Evolutionary conservation across 2,797 vertebrate species (phyloP).

Genomic region (Acanthis flammea): DNA sequence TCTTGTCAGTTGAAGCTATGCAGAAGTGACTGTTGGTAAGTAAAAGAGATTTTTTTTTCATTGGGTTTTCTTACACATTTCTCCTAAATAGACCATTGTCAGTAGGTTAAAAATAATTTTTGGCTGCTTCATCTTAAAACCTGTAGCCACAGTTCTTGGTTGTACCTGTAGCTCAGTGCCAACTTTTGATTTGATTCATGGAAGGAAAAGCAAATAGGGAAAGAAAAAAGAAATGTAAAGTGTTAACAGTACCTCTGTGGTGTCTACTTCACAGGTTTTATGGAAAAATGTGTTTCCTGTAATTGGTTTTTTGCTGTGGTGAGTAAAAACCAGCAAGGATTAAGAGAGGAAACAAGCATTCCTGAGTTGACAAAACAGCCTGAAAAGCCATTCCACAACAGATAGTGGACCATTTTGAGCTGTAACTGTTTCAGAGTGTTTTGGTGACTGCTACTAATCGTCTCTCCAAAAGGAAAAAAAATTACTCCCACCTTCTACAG

Average conservation of each 20-base stretch:
- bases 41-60: background rate
- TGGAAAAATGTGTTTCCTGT: background rate
- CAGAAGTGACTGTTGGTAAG: background rate
- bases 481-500: background rate
- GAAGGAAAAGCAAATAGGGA: background rate
- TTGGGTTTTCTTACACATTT: background rate
- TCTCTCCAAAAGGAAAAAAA: background rate
- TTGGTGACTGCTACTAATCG: background rate
- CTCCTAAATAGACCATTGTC: background rate
- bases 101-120: background rate
- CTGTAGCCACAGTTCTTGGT: background rate
- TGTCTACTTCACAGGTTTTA: background rate
- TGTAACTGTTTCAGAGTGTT: background rate
- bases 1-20: background rate
- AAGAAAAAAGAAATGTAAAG: background rate
- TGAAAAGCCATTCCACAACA: background rate
- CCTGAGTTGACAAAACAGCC: background rate
- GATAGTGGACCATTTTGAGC: background rate
- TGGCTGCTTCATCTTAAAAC: background rate
- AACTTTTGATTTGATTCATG: background rate
- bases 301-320: background rate
- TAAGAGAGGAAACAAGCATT: background rate
- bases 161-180: background rate
- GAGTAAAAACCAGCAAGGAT: background rate
- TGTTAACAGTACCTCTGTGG: background rate